Base-by-base conservation (phyloP, 2,113 vertebrate genomes). In the Cisticola juncidis region DNA sequence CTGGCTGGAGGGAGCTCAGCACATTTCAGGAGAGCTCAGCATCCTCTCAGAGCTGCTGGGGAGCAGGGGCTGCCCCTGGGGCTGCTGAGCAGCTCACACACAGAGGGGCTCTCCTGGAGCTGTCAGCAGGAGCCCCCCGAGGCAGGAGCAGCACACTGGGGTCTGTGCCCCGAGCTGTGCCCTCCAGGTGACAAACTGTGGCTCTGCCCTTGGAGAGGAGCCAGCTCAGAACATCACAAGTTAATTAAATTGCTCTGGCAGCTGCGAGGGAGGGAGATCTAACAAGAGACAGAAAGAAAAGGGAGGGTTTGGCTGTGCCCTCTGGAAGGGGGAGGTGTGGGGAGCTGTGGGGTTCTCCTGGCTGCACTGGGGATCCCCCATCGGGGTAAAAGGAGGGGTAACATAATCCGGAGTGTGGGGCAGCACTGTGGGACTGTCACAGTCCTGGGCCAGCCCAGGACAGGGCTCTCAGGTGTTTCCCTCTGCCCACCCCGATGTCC, bases 151-250 rank as follows among this genome's bases (percentile, higher is more conserved):
- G 68, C 3, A 24, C 5, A 36, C n/a, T 47, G 9, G 48, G 88
- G 35, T 51, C 61, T 38, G 86, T 28, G 81, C 76, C 2, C 0
- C 40, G 77, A 82, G 88, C 74, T 58, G 60, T 92, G 96, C 95
- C 96, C 95, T 87, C 2, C 53, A 77, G 93, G 94, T 72, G 82
- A 61, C 86, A 81, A 93, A 93, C 89, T 90, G 93, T 14, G 91
- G 69, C 94, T 97, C 29, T 92, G 94, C 85, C 93, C 76, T 90
- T 95, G 95, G 94, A 91, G 58, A 60, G n/a, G 7, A 92, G 87
- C 95, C 91, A 95, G 84, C 69, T 38, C 42, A 4, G 0, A 79
- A 85, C 88, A 88, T 57, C 69, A 79, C 36, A 7, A 18, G 66
- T 84, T 90, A 95, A 95, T 95, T 95, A 86, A 95, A 93, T 90